phyloP scores from a whole-genome alignment of 1,140 invertebrate genomes.

The Propsilocerus akamusi region DNA sequence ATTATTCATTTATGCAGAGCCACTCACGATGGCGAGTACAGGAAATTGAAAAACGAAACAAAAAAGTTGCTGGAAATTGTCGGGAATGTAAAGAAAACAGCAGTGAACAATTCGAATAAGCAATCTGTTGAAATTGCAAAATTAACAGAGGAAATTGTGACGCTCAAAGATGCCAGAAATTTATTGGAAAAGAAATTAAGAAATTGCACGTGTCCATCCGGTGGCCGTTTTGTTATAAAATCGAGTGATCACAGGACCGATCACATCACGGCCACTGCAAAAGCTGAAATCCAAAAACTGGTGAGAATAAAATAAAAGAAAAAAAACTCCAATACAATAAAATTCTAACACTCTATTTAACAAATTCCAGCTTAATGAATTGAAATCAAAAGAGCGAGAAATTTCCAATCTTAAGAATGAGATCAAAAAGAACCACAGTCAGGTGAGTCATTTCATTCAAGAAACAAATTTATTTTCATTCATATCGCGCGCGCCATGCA shows the following conservation, averaged over 20 bases:
- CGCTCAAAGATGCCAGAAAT: neutral
- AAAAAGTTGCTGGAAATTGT: neutral
- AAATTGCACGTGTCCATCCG: neutral
- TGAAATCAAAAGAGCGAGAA: neutral
- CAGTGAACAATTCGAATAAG: neutral
- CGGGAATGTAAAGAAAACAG: neutral
- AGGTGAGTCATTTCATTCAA: neutral
- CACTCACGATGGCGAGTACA: neutral
- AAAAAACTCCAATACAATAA: too few species aligned
- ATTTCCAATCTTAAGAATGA: neutral
- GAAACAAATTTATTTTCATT: neutral
- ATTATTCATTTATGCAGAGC: too few species aligned
- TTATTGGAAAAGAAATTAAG: slow-evolving; percentile 1
- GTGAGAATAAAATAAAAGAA: too few species aligned
- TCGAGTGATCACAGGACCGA: neutral
- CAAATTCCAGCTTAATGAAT: neutral
- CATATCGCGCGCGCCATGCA: neutral
- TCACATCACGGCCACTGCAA: neutral
- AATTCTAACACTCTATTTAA: too few species aligned
- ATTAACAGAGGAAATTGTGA: neutral
- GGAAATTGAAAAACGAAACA: neutral
- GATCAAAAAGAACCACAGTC: neutral
- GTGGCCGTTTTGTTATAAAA: neutral
- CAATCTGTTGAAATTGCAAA: neutral
- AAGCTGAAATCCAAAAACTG: neutral